A percentile compares a stretch with the other conserved stretches of the same genome.
phyloP scores from a whole-genome alignment of 2,113 vertebrate genomes.

The Halichoeres trimaculatus region DNA sequence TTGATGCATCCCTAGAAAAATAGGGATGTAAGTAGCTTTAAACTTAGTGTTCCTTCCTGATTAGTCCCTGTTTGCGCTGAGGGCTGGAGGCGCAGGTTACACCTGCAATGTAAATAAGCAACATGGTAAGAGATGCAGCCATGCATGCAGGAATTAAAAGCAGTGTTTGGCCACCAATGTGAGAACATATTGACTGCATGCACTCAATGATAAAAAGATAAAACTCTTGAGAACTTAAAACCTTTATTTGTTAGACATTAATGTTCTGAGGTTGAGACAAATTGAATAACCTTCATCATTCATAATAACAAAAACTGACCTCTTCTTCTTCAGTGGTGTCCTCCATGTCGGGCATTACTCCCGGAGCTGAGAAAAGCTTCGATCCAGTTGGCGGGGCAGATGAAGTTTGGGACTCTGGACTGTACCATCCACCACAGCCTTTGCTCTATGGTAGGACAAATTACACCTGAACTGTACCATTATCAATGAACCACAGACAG shows the following conservation, averaged over 20 bases:
- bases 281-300: no score
- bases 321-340: slow-evolving; percentile 90
- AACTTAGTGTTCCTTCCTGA: background rate
- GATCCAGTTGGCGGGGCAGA: slow-evolving; percentile 91
- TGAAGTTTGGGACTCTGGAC: slow-evolving; percentile 96
- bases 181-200: no score
- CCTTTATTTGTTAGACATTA: no score
- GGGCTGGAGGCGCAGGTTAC: slow-evolving; percentile 21
- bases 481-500: background rate
- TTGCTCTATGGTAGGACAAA: slow-evolving; percentile 88
- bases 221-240: no score
- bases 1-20: background rate
- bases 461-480: background rate
- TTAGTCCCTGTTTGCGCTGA: slow-evolving; percentile 34
- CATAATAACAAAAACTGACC: background rate
- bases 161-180: no score
- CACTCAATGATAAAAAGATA: no score
- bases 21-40: background rate
- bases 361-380: slow-evolving; percentile 97
- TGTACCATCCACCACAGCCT: slow-evolving; percentile 94
- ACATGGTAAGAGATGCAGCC: background rate
- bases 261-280: no score
- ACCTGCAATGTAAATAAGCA: slow-evolving; percentile 34
- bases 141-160: background rate
- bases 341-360: slow-evolving; percentile 93